phyloP scores from a whole-genome alignment of 2,888 invertebrate species.

The Agrotis clavis region DNA sequence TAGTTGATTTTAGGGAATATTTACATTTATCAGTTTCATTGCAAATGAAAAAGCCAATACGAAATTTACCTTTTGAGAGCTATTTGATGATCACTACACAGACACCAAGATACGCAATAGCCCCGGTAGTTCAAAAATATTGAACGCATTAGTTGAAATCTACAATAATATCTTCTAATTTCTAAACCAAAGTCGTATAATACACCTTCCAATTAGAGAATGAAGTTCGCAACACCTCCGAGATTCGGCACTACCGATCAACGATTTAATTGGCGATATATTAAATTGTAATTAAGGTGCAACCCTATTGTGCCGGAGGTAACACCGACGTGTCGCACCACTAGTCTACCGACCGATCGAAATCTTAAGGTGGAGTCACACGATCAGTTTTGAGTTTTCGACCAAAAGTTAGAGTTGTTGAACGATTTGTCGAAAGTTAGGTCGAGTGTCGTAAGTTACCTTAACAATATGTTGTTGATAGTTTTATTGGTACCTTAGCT shows the following conservation, averaged over 20 bases:
- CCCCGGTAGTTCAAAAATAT: too few relatives aligned
- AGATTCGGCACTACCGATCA: conserved; percentile 83
- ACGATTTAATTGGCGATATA: conserved; percentile 89
- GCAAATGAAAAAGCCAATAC: too few relatives aligned
- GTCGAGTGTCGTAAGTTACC: conserved; percentile 52
- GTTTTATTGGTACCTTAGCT: conserved; percentile 64
- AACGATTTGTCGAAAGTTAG: conserved; percentile 40
- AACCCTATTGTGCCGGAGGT: conserved; percentile 71
- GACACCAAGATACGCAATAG: too few relatives aligned
- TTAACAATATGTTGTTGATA: conserved; percentile 68
- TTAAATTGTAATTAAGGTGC: conserved; percentile 90
- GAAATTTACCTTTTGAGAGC: too few relatives aligned
- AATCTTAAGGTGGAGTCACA: conserved; percentile 16
- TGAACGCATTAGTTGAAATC: too few relatives aligned
- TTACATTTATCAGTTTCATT: too few relatives aligned
- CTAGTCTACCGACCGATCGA: conserved; percentile 48
- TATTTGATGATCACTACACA: too few relatives aligned
- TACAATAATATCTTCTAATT: neutral
- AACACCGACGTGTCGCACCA: conserved; percentile 70
- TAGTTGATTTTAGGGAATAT: too few relatives aligned
- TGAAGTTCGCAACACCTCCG: conserved; percentile 68
- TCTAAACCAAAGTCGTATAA: conserved; percentile 19
- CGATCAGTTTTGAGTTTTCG: conserved; percentile 21
- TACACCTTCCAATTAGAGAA: conserved; percentile 54
- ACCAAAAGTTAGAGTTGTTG: conserved; percentile 21